phyloP scores from a whole-genome alignment of 2,888 invertebrate species.

The Drosophila cracens region DNA sequence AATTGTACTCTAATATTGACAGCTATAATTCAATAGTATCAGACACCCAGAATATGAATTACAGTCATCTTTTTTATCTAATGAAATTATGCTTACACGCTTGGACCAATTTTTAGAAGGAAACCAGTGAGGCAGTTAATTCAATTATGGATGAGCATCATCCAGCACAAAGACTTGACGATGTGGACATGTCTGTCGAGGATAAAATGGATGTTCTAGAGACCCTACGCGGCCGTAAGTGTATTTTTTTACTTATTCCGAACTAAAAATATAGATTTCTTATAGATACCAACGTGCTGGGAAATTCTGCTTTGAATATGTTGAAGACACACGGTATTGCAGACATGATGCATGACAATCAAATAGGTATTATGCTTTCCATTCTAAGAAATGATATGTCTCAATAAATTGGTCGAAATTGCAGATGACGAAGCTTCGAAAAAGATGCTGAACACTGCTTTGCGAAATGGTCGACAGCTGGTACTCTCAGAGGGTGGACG shows the following conservation, averaged over 20 bases:
- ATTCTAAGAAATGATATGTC: not conserved
- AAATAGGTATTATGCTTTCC: conserved; percentile 30
- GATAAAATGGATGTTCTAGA: conserved; percentile 75
- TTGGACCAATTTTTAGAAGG: conserved; percentile 72
- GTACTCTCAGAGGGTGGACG: conserved; percentile 94
- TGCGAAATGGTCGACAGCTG: conserved; percentile 94
- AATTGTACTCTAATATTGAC: not conserved
- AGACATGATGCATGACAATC: conserved; percentile 91
- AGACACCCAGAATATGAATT: not conserved
- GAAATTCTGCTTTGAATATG: conserved; percentile 86
- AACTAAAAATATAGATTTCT: not conserved
- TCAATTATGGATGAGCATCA: conserved; percentile 81
- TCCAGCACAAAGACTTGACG: conserved; percentile 44
- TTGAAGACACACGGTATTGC: conserved; percentile 94
- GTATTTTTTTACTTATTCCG: not conserved
- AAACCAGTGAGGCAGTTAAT: conserved; percentile 84
- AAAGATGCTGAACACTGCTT: conserved; percentile 90
- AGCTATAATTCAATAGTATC: not conserved
- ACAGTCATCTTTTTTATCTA: not conserved
- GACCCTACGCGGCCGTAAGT: conserved; percentile 65
- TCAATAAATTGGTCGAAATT: not conserved
- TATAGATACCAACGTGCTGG: conserved; percentile 76
- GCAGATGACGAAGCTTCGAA: conserved; percentile 88
- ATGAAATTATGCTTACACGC: not conserved
- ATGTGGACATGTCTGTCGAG: conserved; percentile 71